Evolutionary conservation across 1,140 invertebrate genomes (phyloP).

Genomic region (Solen grandis): DNA sequence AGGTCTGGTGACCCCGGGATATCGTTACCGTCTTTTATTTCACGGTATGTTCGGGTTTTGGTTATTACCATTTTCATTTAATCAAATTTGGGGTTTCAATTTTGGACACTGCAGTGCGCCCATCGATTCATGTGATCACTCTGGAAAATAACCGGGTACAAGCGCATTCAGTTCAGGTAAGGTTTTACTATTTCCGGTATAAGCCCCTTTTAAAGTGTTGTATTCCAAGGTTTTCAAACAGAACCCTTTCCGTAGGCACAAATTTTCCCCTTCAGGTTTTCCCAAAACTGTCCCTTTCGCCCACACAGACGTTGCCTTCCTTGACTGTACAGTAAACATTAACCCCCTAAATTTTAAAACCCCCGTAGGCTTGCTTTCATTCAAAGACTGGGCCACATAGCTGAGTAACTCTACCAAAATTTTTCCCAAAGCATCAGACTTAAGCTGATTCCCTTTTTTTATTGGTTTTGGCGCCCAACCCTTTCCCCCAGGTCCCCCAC

Average conservation of each 20-base stretch:
- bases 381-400: background rate
- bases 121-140: background rate
- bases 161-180: background rate
- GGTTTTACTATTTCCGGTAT: background rate
- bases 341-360: background rate
- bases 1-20: too few species aligned
- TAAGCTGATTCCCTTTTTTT: conserved; percentile 24
- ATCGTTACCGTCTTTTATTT: too few species aligned
- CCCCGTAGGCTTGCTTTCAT: background rate
- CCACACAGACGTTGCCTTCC: background rate
- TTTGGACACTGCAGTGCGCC: background rate
- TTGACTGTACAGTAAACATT: conserved; percentile 4
- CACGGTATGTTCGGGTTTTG: too few species aligned
- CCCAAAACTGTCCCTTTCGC: conserved; percentile 6
- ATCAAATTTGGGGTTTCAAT: conserved; percentile 2
- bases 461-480: background rate
- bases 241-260: background rate
- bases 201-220: background rate
- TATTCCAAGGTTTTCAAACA: conserved; percentile 1
- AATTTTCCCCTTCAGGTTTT: background rate
- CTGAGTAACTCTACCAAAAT: background rate
- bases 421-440: conserved; percentile 19
- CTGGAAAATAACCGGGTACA: conserved; percentile 5
- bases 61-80: background rate
- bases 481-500: background rate